phyloP scores from a whole-genome alignment of 2,888 invertebrate species.

The Chaetogeoica ovagalla region DNA sequence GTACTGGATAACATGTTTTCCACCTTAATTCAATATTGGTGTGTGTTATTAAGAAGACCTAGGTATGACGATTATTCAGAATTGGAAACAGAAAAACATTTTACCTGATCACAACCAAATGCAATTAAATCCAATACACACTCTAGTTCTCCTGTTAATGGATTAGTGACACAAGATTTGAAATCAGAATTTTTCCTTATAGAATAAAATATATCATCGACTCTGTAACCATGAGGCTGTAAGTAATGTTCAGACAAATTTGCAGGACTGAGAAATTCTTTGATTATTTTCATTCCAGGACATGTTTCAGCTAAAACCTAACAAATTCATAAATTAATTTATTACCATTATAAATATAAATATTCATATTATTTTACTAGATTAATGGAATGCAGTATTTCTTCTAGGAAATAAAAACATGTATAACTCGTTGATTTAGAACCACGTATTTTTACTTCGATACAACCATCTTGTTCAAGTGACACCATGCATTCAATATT shows the following conservation, averaged over 20 bases:
- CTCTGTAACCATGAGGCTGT: slow-evolving; percentile 23
- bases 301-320: slow-evolving; percentile 47
- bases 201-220: slow-evolving; percentile 30
- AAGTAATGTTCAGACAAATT: slow-evolving; percentile 35
- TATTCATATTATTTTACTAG: slow-evolving; percentile 60
- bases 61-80: neutral
- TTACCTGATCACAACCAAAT: slow-evolving; percentile 45
- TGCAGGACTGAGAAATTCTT: slow-evolving; percentile 41
- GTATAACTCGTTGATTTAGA: slow-evolving; percentile 64
- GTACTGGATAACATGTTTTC: slow-evolving; percentile 37
- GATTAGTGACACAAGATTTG: slow-evolving; percentile 34
- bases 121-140: slow-evolving; percentile 39
- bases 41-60: neutral
- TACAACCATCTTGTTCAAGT: slow-evolving; percentile 63
- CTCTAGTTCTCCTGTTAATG: slow-evolving; percentile 17
- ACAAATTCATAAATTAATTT: neutral
- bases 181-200: slow-evolving; percentile 21
- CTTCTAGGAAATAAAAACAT: slow-evolving; percentile 72
- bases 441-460: slow-evolving; percentile 71
- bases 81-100: neutral
- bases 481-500: slow-evolving; percentile 71
- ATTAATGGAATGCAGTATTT: slow-evolving; percentile 68
- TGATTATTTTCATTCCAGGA: slow-evolving; percentile 43
- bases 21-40: slow-evolving; percentile 3
- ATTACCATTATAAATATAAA: neutral